Evolutionary conservation across 2,113 vertebrate genomes (phyloP).

Genomic region (Illadopsis cleaveri): DNA sequence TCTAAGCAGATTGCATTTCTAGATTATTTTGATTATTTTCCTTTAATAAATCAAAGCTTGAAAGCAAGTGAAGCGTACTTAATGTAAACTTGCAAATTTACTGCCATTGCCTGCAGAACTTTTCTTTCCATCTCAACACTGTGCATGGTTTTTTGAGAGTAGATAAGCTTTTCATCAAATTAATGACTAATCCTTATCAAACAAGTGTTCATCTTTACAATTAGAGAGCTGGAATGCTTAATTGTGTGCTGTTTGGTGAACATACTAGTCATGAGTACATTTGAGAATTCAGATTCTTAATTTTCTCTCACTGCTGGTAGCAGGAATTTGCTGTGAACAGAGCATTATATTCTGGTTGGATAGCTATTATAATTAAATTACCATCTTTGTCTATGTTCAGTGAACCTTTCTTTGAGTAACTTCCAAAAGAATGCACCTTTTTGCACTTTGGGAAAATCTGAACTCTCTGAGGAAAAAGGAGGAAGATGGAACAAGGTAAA

Average conservation of each 20-base stretch:
- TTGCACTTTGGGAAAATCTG: conserved; percentile 41
- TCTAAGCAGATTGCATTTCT: neutral
- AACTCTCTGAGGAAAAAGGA: neutral
- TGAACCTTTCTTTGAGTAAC: conserved; percentile 57
- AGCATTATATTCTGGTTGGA: conserved; percentile 65
- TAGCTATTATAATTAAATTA: conserved; percentile 61
- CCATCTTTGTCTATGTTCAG: conserved; percentile 59
- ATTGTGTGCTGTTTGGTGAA: conserved; percentile 1
- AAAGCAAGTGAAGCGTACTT: neutral
- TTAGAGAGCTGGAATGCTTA: neutral
- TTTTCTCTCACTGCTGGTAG: conserved; percentile 39
- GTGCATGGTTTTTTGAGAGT: neutral
- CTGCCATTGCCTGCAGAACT: neutral
- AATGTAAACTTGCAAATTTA: neutral
- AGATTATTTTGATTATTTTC: neutral
- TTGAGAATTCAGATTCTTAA: conserved; percentile 28
- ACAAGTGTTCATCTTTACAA: neutral
- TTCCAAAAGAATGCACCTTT: conserved; percentile 52
- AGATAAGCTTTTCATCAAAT: conserved; percentile 7
- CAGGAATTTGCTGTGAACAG: conserved; percentile 66
- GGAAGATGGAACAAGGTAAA: conserved; percentile 46
- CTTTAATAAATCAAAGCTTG: neutral
- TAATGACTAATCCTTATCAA: conserved; percentile 27
- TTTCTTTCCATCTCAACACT: neutral
- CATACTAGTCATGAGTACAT: neutral